phyloP scores from a whole-genome alignment of 30 jellyfish, hydroid and myxozoan species.

The Aurelia sp. region DNA sequence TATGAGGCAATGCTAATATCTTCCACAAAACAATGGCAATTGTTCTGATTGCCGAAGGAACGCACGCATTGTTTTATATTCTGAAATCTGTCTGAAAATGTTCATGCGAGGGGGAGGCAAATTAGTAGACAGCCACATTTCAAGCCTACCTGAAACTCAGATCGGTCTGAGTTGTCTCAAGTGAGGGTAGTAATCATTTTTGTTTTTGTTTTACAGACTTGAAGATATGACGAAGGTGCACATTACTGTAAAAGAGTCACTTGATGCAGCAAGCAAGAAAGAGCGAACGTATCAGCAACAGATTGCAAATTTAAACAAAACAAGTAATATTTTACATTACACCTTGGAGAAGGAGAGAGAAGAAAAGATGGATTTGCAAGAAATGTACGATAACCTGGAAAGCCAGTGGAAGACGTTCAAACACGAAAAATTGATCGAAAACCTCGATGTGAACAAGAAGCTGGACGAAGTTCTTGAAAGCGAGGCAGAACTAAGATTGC shows the following conservation, averaged over 20 bases:
- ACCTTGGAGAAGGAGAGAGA: constrained; percentile 94
- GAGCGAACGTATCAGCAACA: constrained; percentile 92
- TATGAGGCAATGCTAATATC: no score
- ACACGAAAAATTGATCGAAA: constrained; percentile 73
- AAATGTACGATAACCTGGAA: constrained; percentile 75
- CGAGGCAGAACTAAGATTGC: constrained; percentile 54
- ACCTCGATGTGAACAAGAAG: constrained; percentile 60
- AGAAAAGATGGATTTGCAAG: constrained; percentile 90
- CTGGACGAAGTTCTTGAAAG: constrained; percentile 67
- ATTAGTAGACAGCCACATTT: no score
- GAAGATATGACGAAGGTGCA: constrained; percentile 87
- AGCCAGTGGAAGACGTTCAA: constrained; percentile 70
- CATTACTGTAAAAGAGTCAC: constrained; percentile 85
- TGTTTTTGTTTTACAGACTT: constrained; percentile 17
- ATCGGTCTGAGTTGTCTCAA: no score
- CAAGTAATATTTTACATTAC: constrained; percentile 87
- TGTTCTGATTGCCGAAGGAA: no score
- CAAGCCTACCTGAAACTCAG: no score
- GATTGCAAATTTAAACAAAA: constrained; percentile 76
- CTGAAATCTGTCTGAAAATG: no score
- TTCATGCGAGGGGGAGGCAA: no score
- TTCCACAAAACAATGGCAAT: no score
- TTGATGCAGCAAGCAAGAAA: constrained; percentile 93
- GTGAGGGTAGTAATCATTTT: background rate
- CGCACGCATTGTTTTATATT: no score